These are phyloP conservation scores for Acronicta leporina DNA, from an alignment of 2,888 invertebrate species.

Conservation along the genomic window DNA sequence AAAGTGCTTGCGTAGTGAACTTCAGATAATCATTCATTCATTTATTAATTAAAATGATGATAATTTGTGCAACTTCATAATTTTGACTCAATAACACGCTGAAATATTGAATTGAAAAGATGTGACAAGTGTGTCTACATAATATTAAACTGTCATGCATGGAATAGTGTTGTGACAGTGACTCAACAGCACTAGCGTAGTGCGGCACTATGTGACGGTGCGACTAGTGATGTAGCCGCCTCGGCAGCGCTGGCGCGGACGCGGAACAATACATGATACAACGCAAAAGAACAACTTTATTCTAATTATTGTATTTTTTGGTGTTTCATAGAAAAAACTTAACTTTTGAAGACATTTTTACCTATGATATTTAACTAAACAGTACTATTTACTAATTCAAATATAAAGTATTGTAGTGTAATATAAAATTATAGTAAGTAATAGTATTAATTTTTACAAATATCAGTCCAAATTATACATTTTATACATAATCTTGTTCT, in stretches of 20 bases:
- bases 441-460: slow-evolving; percentile 11
- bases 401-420: slow-evolving; percentile 12
- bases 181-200: slow-evolving; percentile 69
- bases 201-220: slow-evolving; percentile 35
- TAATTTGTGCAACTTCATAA: neutral
- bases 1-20: neutral
- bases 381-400: slow-evolving; percentile 27
- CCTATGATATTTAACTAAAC: slow-evolving; percentile 16
- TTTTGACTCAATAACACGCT: slow-evolving; percentile 21
- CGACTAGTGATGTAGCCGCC: slow-evolving; percentile 22
- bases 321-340: slow-evolving; percentile 50
- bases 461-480: slow-evolving; percentile 29
- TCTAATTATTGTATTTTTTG: slow-evolving; percentile 31
- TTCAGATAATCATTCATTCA: too few relatives aligned
- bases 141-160: slow-evolving; percentile 29
- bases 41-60: neutral
- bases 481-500: slow-evolving; percentile 36
- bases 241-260: slow-evolving; percentile 75
- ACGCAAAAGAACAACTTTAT: slow-evolving; percentile 71
- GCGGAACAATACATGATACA: slow-evolving; percentile 63
- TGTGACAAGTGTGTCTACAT: slow-evolving; percentile 26
- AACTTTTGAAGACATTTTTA: slow-evolving; percentile 40
- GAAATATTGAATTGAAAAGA: slow-evolving; percentile 26
- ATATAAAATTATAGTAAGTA: slow-evolving; percentile 17
- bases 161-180: slow-evolving; percentile 20